Conservation (phyloP, 2,888 invertebrate genomes). For the Protodeltote pygarga region DNA sequence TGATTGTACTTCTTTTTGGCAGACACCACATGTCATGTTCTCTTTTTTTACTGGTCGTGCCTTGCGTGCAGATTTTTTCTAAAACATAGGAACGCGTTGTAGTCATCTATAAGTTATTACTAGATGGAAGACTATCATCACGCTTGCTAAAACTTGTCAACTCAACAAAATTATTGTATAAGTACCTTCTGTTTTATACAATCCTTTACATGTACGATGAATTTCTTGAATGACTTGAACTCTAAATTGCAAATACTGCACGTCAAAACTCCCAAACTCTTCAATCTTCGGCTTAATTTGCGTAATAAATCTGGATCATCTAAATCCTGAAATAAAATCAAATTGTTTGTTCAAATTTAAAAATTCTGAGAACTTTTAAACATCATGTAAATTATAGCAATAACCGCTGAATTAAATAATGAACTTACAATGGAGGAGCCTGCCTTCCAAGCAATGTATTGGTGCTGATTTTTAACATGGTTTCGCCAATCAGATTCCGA, state of each 20-base stretch:
- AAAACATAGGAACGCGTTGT: neutral
- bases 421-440: conserved; percentile 60
- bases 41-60: conserved; percentile 21
- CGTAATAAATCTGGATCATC: conserved; percentile 48
- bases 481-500: conserved; percentile 56
- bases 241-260: conserved; percentile 59
- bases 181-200: conserved; percentile 52
- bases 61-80: conserved; percentile 16
- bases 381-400: neutral
- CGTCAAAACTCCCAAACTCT: conserved; percentile 42
- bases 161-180: conserved; percentile 1
- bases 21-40: conserved; percentile 37
- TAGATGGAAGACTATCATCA: too few relatives aligned
- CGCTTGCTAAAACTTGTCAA: too few relatives aligned
- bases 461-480: conserved; percentile 58
- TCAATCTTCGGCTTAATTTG: conserved; percentile 51
- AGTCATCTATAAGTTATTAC: too few relatives aligned
- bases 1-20: conserved; percentile 30
- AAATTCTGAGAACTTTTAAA: too few relatives aligned
- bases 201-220: conserved; percentile 51
- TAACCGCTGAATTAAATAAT: neutral
- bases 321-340: conserved; percentile 53
- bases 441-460: conserved; percentile 59
- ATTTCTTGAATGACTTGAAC: conserved; percentile 48
- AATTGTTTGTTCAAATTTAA: too few relatives aligned